Conservation (phyloP, 2,888 invertebrate species). For the Oscheius sp. region DNA sequence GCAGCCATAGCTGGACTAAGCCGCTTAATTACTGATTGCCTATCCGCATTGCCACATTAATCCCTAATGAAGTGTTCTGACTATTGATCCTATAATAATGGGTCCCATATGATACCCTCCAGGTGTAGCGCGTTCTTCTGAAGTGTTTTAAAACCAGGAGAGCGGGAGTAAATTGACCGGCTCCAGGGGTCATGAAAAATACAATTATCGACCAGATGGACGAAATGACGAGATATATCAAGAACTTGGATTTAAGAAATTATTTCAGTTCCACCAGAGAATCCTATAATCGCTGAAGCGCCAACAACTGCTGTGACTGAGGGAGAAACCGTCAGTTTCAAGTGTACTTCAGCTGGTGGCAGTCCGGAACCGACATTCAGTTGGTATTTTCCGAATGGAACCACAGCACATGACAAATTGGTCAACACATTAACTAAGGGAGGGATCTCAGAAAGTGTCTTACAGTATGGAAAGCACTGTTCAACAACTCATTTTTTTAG, state of each 20-base stretch:
- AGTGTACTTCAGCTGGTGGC: conserved; percentile 65
- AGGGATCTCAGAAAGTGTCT: conserved; percentile 42
- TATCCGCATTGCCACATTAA: conserved; percentile 30
- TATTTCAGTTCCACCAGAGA: conserved; percentile 61
- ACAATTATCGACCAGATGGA: conserved; percentile 9
- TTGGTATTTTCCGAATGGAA: conserved; percentile 50
- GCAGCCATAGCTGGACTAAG: conserved; percentile 15
- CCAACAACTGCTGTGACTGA: conserved; percentile 60
- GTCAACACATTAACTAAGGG: conserved; percentile 34
- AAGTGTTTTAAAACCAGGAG: too few relatives aligned
- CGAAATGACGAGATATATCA: background rate
- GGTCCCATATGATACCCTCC: conserved; percentile 16
- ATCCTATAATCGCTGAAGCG: conserved; percentile 55
- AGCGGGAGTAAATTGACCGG: conserved; percentile 3
- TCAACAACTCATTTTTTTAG: conserved; percentile 41
- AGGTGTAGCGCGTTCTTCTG: too few relatives aligned
- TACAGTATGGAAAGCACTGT: conserved; percentile 43
- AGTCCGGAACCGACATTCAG: conserved; percentile 62
- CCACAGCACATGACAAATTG: conserved; percentile 32
- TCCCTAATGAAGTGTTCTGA: conserved; percentile 30
- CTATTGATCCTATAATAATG: conserved; percentile 11
- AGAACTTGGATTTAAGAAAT: background rate
- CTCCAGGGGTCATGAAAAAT: conserved; percentile 12
- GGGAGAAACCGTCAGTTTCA: conserved; percentile 56
- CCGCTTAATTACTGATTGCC: conserved; percentile 29